A percentile compares a stretch with the other conserved stretches of the same genome.
These are phyloP conservation scores for Drosophila nigromelanica DNA, from an alignment of 1,140 invertebrate genomes.

Conservation along the genomic window DNA sequence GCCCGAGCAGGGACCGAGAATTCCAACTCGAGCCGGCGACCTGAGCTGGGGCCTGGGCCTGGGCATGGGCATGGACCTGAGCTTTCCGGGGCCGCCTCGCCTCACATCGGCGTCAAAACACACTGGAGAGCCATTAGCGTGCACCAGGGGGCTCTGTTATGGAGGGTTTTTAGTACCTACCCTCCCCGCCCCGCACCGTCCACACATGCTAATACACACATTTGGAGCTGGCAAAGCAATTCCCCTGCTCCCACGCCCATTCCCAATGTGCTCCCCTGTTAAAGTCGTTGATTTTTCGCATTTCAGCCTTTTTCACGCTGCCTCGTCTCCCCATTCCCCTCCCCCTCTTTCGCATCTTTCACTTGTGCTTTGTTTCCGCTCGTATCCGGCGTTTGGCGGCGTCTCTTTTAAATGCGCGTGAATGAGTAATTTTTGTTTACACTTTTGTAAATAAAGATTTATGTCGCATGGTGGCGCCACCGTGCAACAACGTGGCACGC, in stretches of 20 bases:
- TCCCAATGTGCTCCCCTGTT: slow-evolving; percentile 50
- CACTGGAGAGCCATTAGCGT: slow-evolving; percentile 77
- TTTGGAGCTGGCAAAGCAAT: slow-evolving; percentile 2
- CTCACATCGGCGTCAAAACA: slow-evolving; percentile 32
- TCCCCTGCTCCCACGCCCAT: not conserved
- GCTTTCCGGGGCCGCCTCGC: not conserved
- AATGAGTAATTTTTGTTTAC: slow-evolving; percentile 83
- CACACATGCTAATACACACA: slow-evolving; percentile 78
- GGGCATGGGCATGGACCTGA: not conserved
- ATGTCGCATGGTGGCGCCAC: slow-evolving; percentile 54
- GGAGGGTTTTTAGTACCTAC: slow-evolving; percentile 29
- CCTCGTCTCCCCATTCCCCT: not conserved
- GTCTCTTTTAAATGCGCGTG: slow-evolving; percentile 55
- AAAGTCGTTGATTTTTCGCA: slow-evolving; percentile 78
- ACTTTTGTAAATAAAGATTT: slow-evolving; percentile 83
- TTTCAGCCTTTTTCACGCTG: slow-evolving; percentile 75
- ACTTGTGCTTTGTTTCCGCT: slow-evolving; percentile 33
- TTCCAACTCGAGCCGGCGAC: not conserved
- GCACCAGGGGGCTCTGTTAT: slow-evolving; percentile 40
- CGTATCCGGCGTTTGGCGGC: not conserved
- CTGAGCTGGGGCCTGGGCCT: too few relatives aligned
- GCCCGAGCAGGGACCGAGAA: slow-evolving; percentile 3
- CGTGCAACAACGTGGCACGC: slow-evolving; percentile 50
- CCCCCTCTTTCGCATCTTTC: not conserved
- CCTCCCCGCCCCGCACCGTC: not conserved